Base-by-base conservation (phyloP, 2,797 vertebrate genomes). In the Acomys russatus region DNA sequence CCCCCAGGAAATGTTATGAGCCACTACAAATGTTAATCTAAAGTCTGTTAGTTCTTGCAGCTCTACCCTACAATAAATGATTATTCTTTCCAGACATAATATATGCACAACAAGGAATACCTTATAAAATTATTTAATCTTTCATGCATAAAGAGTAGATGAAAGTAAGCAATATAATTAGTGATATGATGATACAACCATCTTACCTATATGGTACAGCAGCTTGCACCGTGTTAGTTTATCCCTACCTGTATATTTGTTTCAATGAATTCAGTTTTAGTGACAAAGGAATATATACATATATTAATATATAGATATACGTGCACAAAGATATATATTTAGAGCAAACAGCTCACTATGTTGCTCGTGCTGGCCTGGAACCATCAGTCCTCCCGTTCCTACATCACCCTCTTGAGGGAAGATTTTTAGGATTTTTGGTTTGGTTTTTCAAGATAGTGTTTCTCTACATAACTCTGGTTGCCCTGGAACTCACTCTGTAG, bases 241-340 rank as follows among this genome's bases (percentile, higher is more conserved):
- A 83, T 73, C 93, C 4, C 7, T 15, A 85, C 82, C 22, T 77
- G 3, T 35, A 56, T 56, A 51, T 33, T 66, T 79, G 11, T 83
- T 76, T 95, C 91, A 95, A 77, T 33, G 25, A 94, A 25, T 89
- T 95, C 63, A 87, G 70, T 76, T 73, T 84, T 17, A 76, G 54
- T 85, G 8, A 95, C 61, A 71, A 96, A 33, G 90, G 90, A 49
- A n/a, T 33, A 22, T 56, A 35, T 20, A 30, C 25, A 49, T 66
- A 49, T 51, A 68, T 49, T 20, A 20, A 12, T 18, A 28, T 35
- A 14, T 6, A 63, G 9, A 61, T 49, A 61, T 18, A 9, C 23
- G 63, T 9, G 12, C 9, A 15, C 20, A 88, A 9, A 49, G 10
- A 44, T 8, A 86, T 77, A 38, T 20, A 59, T 7, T 56, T 78